Evolutionary conservation across 2,888 invertebrate species (phyloP), one percentile per base, ranked within the genome.

Genomic region (Lepidochrysops patricia): DNA sequence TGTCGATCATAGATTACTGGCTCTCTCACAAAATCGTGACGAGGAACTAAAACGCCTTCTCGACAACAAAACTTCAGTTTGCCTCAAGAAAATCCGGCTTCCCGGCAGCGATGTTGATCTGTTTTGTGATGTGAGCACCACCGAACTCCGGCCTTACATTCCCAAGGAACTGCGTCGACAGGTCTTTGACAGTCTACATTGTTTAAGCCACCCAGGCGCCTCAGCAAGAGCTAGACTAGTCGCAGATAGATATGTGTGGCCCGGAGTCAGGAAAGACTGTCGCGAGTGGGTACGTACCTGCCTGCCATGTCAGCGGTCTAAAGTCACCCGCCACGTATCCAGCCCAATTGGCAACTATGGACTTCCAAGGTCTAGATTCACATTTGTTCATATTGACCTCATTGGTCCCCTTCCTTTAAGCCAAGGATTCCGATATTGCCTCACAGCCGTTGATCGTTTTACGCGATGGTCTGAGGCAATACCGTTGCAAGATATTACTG

Each of bases 201-300:
- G 5, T 9, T 15, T 43, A 2, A 43, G 43, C 19, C 43, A 43
- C 19, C 43, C 62, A 34, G 58, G 60, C 12, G 32, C 52, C 54
- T 56, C 37, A 0, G 49, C 62, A 2, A 48, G 59, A 2, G 37
- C 27, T 0, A 58, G 49, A 5, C 34, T 80, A 1, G 67, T 83
- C 0, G 57, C 72, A 0, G 52, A 74, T 23, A 67, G 76, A 0
- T 82, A 69, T 52, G 73, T 82, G 0, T 82, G 80, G 80, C 78
- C 77, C 0, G 66, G 66, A 1, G 68, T 82, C 0, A 68, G 73
- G 0, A 63, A 62, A 7, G 76, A 83, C 57, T 73, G 71, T 57
- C 57, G 70, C 0, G 50, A 62, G 0, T 81, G 77, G 79, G 65
- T 72, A 1, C 66, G 66, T 3, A 54, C 63, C 1, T 79, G 78